Evolutionary conservation across 2,888 invertebrate species (phyloP), one percentile per base, ranked within the genome.

Genomic region (Daptonema setosum): DNA sequence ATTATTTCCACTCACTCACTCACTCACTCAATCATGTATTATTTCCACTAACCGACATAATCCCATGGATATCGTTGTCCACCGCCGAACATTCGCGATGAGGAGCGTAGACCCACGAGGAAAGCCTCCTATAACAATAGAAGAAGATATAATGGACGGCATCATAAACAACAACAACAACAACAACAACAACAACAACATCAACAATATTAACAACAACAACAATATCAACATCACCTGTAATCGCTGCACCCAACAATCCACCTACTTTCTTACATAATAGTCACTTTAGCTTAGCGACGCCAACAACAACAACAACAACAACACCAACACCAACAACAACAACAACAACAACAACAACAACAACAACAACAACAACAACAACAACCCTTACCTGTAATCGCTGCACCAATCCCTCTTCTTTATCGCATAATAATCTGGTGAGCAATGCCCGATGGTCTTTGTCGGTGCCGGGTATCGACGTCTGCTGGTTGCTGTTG

Each of bases 51-150:
- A 90, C 91, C 83, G 68, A 95, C 83, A 74, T 87, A 97, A 73
- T 97, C 95, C 97, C 97, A 97, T 61, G 95, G 82, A 71, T 88
- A 95, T 63, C 90, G 81, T 75, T 91, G 90, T n/a, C n/a, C n/a
- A n/a, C n/a, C n/a, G 24, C 35, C 84, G 72, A 95, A 93, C 64
- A 93, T 79, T 59, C 91, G 78, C 1, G 85, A 81, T 5, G n/a
- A n/a, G n/a, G 90, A 90, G 66, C 87, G 86, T 72, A 91, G 91
- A 8, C 95, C 95, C 67, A 83, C 83, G n/a, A 87, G 78, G 73
- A 97, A 93, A 1, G 88, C 87, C 70, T 87, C 83, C 71, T 95
- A 91, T 17, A 35, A 35, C 17, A 8, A 35, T 35, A 35, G 35
- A 8, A 11, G 11, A 17, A 35, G 17, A 35, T 11, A 35, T 35